Evolutionary conservation across 2,113 vertebrate genomes (phyloP), one percentile per base, ranked within the genome.

Genomic region (Potamarius usumacintae): DNA sequence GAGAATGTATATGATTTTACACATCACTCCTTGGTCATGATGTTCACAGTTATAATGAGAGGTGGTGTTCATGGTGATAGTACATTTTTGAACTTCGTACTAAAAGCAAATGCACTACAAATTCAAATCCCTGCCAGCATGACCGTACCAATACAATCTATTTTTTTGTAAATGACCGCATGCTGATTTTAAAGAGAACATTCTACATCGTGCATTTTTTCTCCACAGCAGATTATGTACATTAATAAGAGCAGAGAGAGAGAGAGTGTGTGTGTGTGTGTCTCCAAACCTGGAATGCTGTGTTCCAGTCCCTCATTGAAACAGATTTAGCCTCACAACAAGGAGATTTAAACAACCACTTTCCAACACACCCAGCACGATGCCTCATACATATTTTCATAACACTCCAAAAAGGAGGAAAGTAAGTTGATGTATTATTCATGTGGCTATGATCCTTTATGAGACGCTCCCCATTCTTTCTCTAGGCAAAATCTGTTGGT

Each of bases 391-490:
- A 80, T 80, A 86, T 80, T 90, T 79, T 79, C 86, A 83, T 83
- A 81, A 82, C 57, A 53, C 81, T 87, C 67, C 77, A 34, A 74
- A 83, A 63, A 57, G 85, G 9, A 85, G 63, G 62, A 77, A 88
- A 85, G 60, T 27, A 89, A 82, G 83, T 87, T 58, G 60, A 79
- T 90, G 86, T 80, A 83, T 90, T 88, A 86, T 90, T 90, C 79
- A 85, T 83, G 42, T 4, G 10, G 18, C 82, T 81, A 83, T 74
- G 71, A 80, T 71, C 62, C 42, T 87, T 67, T 34, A 53, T 65
- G 77, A 55, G 57, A 78, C 17, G 1, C 48, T 53, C 25, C 30
- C 7, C 5, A 1, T 62, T 78, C 48, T 17, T 52, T 78, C 84
- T 65, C 48, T 1, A 4, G 57, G 83, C 34, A 20, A 79, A 53